These are phyloP conservation scores for Misgurnus anguillicaudatus DNA, from an alignment of 2,113 vertebrate species.

Conservation along the genomic window DNA sequence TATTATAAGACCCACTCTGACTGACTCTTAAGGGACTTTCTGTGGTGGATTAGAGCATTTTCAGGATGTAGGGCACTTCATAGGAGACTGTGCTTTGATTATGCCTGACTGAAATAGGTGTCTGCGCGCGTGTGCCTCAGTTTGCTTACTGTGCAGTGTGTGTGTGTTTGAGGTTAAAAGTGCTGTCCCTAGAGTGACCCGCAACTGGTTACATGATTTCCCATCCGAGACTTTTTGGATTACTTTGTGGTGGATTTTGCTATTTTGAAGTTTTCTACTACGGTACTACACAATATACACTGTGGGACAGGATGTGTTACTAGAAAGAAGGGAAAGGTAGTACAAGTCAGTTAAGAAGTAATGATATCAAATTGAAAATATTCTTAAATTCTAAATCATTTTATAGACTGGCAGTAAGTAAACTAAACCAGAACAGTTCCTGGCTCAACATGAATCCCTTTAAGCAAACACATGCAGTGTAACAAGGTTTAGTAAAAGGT, in stretches of 20 bases:
- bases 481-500: no score
- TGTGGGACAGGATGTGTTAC: background rate
- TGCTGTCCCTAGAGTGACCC: constrained; percentile 54
- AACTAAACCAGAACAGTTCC: no score
- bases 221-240: constrained; percentile 52
- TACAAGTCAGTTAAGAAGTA: background rate
- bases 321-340: no score
- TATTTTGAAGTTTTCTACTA: background rate
- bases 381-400: no score
- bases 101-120: constrained; percentile 72
- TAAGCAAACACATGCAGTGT: no score
- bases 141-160: constrained; percentile 56
- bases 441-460: no score
- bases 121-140: constrained; percentile 36
- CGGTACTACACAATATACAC: background rate
- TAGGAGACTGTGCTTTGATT: constrained; percentile 75
- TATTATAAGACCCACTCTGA: constrained; percentile 71
- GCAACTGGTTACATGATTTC: constrained; percentile 55
- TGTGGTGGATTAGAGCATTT: constrained; percentile 70
- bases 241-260: constrained; percentile 24
- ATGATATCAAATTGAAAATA: no score
- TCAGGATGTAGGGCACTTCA: constrained; percentile 71
- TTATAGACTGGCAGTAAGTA: no score
- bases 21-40: constrained; percentile 62
- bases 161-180: constrained; percentile 58